Percentiles rank a stretch among this genome's conserved stretches.
Conservation (phyloP, 2,797 vertebrate species). For the Pipistrellus pipistrellus region DNA sequence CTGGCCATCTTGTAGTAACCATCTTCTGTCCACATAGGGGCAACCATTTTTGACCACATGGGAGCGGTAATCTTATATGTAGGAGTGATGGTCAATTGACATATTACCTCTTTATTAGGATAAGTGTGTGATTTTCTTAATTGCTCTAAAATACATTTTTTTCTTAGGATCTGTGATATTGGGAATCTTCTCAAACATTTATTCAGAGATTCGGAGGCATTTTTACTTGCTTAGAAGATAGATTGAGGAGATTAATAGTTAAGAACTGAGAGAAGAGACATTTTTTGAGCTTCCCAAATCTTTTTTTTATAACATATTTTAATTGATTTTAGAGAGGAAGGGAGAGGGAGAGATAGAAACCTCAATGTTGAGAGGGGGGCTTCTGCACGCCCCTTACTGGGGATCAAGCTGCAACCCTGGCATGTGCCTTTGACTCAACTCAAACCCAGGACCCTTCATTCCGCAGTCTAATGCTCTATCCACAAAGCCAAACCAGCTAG, state of each 20-base stretch:
- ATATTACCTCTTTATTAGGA: too few species aligned
- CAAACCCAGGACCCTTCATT: not conserved
- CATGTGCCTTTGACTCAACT: not conserved
- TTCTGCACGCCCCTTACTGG: too few species aligned
- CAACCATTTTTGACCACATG: too few species aligned
- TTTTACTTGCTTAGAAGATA: constrained; percentile 7
- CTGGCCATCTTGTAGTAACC: too few species aligned
- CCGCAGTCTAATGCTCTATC: not conserved
- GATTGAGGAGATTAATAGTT: not conserved
- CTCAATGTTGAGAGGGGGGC: not conserved
- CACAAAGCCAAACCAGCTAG: not conserved
- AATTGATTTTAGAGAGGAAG: too few species aligned
- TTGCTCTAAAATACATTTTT: not conserved
- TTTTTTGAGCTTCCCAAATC: not conserved
- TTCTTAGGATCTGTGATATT: not conserved
- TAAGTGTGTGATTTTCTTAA: not conserved
- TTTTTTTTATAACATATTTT: not conserved
- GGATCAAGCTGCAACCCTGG: not conserved
- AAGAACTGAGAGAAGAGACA: not conserved
- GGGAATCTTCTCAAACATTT: not conserved
- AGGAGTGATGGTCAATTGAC: too few species aligned
- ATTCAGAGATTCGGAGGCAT: not conserved
- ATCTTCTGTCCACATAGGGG: too few species aligned
- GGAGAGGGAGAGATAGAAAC: not conserved
- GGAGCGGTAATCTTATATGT: too few species aligned